A percentile compares a stretch with the other conserved stretches of the same genome.
These are phyloP conservation scores for Eurytoma adleriae DNA, from an alignment of 2,888 invertebrate genomes.

Conservation along the genomic window DNA sequence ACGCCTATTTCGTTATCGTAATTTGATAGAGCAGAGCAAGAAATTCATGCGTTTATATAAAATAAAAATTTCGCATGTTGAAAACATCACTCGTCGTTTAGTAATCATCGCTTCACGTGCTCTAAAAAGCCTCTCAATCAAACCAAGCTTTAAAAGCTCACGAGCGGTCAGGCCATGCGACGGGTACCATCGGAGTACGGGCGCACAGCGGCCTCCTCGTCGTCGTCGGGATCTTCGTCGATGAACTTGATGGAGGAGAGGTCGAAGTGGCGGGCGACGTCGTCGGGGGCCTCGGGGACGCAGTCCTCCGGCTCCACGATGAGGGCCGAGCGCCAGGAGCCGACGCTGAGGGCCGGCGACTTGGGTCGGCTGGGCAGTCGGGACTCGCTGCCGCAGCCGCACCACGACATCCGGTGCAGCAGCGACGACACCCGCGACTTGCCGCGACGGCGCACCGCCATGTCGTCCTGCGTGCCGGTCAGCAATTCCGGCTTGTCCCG, in stretches of 20 bases:
- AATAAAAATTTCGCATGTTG: too few species aligned
- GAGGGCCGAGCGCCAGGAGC: conserved; percentile 58
- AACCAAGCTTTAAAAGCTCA: neutral
- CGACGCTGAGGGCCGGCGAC: conserved; percentile 55
- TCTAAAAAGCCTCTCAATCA: too few species aligned
- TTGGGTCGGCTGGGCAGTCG: conserved; percentile 43
- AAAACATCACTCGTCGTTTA: too few species aligned
- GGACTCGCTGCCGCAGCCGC: conserved; percentile 65
- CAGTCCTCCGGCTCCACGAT: conserved; percentile 59
- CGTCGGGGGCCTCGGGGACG: conserved; percentile 59
- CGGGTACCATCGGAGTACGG: conserved; percentile 25
- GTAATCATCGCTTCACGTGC: too few species aligned
- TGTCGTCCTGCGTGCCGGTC: conserved; percentile 26
- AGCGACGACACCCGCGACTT: conserved; percentile 62
- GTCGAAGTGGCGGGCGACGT: conserved; percentile 68
- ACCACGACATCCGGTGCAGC: conserved; percentile 68
- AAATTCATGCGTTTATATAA: too few species aligned
- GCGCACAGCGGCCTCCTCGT: conserved; percentile 2
- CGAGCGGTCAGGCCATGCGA: too few species aligned
- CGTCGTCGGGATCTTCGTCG: conserved; percentile 70
- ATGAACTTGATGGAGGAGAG: conserved; percentile 71
- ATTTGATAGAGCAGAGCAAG: too few species aligned
- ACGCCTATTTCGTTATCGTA: too few species aligned
- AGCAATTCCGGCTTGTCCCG: neutral
- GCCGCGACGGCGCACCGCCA: conserved; percentile 33